A percentile compares a stretch with the other conserved stretches of the same genome.
phyloP scores from a whole-genome alignment of 2,888 invertebrate genomes.

The Chalcis sispes region DNA sequence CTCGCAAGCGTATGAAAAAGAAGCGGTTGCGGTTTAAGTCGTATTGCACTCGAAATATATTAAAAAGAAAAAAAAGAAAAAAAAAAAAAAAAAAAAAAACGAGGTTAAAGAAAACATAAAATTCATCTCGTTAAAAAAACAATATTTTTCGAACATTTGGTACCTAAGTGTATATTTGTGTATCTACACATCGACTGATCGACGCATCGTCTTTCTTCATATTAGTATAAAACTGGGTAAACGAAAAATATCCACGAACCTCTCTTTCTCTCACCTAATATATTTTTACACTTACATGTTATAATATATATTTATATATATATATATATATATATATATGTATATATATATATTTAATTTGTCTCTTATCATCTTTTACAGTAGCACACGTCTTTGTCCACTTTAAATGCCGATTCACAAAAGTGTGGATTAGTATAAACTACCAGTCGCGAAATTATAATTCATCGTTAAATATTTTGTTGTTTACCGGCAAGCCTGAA shows the following conservation, averaged over 20 bases:
- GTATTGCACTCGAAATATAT: constrained; percentile 53
- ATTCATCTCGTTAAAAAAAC: constrained; percentile 35
- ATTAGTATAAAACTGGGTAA: constrained; percentile 54
- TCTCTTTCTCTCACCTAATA: constrained; percentile 22
- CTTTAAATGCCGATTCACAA: constrained; percentile 28
- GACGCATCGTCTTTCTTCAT: background rate
- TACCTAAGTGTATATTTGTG: constrained; percentile 44
- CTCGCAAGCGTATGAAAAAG: constrained; percentile 6
- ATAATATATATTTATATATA: constrained; percentile 26
- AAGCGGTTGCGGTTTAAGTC: constrained; percentile 19
- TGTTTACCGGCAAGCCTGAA: no score
- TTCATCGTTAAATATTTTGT: no score
- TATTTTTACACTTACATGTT: constrained; percentile 46
- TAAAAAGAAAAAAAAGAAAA: no score
- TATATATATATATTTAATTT: background rate
- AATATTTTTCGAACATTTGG: constrained; percentile 43
- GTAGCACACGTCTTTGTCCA: constrained; percentile 17
- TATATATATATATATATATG: no score
- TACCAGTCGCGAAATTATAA: no score
- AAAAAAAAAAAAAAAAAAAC: no score
- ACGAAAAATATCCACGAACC: constrained; percentile 48
- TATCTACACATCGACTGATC: constrained; percentile 50
- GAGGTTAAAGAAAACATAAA: constrained; percentile 23
- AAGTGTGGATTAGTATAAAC: no score
- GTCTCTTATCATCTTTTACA: constrained; percentile 15